Base-by-base conservation (phyloP, 1,140 invertebrate genomes). In the Ericerus pela region DNA sequence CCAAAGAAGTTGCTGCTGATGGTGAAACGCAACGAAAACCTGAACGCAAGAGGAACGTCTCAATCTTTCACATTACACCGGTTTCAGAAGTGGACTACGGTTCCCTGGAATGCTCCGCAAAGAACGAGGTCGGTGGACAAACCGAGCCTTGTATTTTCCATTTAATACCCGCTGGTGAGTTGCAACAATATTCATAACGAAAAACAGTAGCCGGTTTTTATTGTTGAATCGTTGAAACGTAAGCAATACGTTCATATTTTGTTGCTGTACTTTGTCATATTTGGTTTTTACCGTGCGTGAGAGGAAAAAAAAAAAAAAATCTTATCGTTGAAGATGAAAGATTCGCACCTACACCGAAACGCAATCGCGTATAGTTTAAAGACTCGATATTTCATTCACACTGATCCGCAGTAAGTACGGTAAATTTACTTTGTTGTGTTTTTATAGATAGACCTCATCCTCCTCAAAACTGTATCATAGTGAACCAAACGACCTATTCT, bases 401-500 rank as follows among this genome's bases (percentile, higher is more conserved):
- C n/a, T n/a, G n/a, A n/a, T 33, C n/a, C 30, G 30, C 30, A 33
- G 30, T 33, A 33, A 10, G 8, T 33, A n/a, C 30, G 30, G 30
- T n/a, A n/a, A 53, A 12, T 38, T 27, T 55, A 8, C 26, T 51
- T 47, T 55, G 5, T 10, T 52, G 16, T 53, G 26, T 27, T 55
- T 57, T 62, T 59, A 28, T 59, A 72, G 74, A 72, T 28, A 84
- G 82, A 62, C 85, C 85, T 11, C 85, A 88, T 68, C 75, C 82
- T 2, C 82, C 84, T 10, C 76, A 78, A 65, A 88, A 88, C 69
- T 88, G 85, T 68, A 81, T 82, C 3, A 72, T 85, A 53, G 73
- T 80, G 51, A 88, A 88, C 70, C 81, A 84, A 66, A 86, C 84
- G 12, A 80, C 80, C n/a, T 79, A 83, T 53, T 84, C 84, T 5